phyloP scores from a whole-genome alignment of 1,140 invertebrate genomes.

The Heterodera carotae region DNA sequence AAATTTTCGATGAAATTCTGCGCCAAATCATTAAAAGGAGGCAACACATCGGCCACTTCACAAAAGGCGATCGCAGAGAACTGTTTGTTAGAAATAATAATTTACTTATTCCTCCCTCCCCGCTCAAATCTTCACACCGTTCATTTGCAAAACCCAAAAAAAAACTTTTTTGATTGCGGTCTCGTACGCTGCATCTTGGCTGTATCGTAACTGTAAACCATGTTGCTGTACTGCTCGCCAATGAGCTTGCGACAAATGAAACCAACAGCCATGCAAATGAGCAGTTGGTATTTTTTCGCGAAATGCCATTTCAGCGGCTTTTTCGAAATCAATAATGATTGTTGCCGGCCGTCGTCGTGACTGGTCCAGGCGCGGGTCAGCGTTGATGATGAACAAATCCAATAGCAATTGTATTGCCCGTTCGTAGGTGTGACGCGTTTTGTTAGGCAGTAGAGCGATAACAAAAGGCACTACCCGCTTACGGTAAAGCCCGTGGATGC shows the following conservation, averaged over 20 bases:
- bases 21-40: background rate
- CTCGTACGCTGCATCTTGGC: too few species aligned
- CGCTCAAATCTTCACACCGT: too few species aligned
- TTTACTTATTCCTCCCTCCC: too few species aligned
- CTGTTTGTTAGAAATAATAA: too few species aligned
- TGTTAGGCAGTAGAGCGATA: background rate
- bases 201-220: too few species aligned
- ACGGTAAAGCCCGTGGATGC: background rate
- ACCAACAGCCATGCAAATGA: too few species aligned
- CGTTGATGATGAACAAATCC: background rate
- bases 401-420: background rate
- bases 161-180: too few species aligned
- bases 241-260: too few species aligned
- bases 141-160: constrained; percentile 99
- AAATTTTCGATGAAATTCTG: constrained; percentile 1
- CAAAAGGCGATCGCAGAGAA: constrained; percentile 23
- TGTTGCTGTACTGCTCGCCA: too few species aligned
- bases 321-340: too few species aligned
- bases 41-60: background rate
- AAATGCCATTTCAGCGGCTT: too few species aligned
- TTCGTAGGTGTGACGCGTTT: background rate
- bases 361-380: background rate
- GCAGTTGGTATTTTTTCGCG: too few species aligned
- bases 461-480: background rate
- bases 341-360: background rate